Percentiles rank a stretch among this genome's conserved stretches.
These are phyloP conservation scores for Aotus griseimembra DNA, from an alignment of 2,797 vertebrate genomes.

Conservation along the genomic window DNA sequence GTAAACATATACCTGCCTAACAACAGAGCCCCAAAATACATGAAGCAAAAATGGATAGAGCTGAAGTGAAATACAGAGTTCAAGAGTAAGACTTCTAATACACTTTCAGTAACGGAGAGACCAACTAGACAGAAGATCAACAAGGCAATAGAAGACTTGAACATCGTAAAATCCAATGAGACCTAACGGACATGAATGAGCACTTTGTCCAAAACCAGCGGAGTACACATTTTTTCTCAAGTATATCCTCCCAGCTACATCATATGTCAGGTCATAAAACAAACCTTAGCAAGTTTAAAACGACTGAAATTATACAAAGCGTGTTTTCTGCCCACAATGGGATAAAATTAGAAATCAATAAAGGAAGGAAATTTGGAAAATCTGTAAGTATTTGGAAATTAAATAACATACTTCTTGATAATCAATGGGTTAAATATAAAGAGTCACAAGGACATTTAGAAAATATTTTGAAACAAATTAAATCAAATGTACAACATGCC, in stretches of 20 bases:
- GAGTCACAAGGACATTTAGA: background rate
- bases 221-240: background rate
- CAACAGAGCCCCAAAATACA: background rate
- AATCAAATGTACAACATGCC: background rate
- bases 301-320: background rate
- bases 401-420: background rate
- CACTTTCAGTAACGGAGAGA: background rate
- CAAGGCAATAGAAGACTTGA: background rate
- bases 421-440: background rate
- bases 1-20: background rate
- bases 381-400: background rate
- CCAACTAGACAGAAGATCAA: background rate
- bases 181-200: background rate
- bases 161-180: background rate
- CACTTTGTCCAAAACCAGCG: background rate
- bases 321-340: background rate
- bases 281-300: background rate
- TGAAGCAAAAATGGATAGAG: background rate
- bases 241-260: background rate
- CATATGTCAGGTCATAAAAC: background rate
- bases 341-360: background rate
- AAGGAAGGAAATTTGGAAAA: background rate
- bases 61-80: background rate
- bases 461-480: background rate
- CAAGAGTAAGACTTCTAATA: background rate